phyloP scores from a whole-genome alignment of 1,140 invertebrate species.

The Probaryconus sp. region DNA sequence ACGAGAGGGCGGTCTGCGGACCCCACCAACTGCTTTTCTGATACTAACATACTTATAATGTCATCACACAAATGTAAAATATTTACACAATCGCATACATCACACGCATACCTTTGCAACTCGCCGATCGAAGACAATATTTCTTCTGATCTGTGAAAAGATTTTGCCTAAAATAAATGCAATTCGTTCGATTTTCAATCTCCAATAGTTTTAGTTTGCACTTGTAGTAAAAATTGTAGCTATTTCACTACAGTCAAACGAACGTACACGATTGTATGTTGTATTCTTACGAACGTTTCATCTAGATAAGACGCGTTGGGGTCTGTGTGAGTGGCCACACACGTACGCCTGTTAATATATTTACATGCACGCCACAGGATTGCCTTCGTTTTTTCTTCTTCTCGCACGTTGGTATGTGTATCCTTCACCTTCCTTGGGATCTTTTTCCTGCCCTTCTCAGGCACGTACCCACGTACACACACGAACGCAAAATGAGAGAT shows the following conservation, averaged over 20 bases:
- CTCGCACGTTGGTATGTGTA: constrained; percentile 5
- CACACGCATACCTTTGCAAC: background rate
- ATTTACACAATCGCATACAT: constrained; percentile 4
- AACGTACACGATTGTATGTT: too few relatives aligned
- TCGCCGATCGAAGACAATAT: too few relatives aligned
- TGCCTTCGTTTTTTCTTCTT: constrained; percentile 8
- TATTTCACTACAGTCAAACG: too few relatives aligned
- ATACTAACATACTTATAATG: constrained; percentile 62
- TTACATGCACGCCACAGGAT: constrained; percentile 20
- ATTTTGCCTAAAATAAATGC: too few relatives aligned
- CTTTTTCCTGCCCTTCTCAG: constrained; percentile 51
- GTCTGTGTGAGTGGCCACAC: constrained; percentile 3
- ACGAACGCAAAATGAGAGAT: constrained; percentile 52
- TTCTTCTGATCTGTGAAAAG: too few relatives aligned
- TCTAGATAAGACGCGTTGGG: background rate
- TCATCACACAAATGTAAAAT: constrained; percentile 38
- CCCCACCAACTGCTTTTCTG: constrained; percentile 75
- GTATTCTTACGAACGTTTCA: background rate
- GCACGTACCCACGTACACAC: constrained; percentile 53
- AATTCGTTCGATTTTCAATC: too few relatives aligned
- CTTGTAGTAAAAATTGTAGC: background rate
- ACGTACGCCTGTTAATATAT: constrained; percentile 42
- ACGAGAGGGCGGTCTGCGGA: constrained; percentile 72
- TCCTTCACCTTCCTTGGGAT: constrained; percentile 29
- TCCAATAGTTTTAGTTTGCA: too few relatives aligned